These are phyloP conservation scores for Galerucella nymphaeae DNA, from an alignment of 2,888 invertebrate species.

Conservation along the genomic window DNA sequence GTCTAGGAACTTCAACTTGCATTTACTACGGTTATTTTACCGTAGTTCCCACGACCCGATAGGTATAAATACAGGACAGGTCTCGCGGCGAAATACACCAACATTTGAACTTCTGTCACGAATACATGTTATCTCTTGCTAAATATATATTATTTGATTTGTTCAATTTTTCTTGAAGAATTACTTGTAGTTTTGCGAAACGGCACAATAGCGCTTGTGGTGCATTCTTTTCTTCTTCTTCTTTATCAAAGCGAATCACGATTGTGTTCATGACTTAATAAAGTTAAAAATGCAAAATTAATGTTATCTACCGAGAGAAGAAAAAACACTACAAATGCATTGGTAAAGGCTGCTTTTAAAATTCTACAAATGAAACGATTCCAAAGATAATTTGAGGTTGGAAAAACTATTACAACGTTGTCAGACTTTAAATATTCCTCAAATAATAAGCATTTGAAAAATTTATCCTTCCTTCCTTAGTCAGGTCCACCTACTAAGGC, in stretches of 20 bases:
- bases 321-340: background rate
- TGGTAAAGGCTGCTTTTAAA: background rate
- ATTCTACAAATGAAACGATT: background rate
- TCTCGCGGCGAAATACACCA: conserved; percentile 34
- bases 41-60: conserved; percentile 32
- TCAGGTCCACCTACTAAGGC: too few relatives aligned
- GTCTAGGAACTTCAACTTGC: conserved; percentile 18
- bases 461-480: too few relatives aligned
- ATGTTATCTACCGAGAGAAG: background rate
- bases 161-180: conserved; percentile 30
- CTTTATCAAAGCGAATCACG: conserved; percentile 29
- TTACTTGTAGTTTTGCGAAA: conserved; percentile 27
- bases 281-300: conserved; percentile 6
- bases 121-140: conserved; percentile 34
- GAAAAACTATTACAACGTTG: too few relatives aligned
- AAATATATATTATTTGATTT: conserved; percentile 38
- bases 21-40: conserved; percentile 20
- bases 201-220: conserved; percentile 24
- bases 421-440: too few relatives aligned
- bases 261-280: conserved; percentile 30
- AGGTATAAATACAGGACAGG: conserved; percentile 36
- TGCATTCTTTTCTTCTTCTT: conserved; percentile 17
- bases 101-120: conserved; percentile 37
- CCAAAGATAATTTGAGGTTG: too few relatives aligned
- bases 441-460: too few relatives aligned